Conservation (phyloP, 2,888 invertebrate species). For the Epirrhoe alternata region DNA sequence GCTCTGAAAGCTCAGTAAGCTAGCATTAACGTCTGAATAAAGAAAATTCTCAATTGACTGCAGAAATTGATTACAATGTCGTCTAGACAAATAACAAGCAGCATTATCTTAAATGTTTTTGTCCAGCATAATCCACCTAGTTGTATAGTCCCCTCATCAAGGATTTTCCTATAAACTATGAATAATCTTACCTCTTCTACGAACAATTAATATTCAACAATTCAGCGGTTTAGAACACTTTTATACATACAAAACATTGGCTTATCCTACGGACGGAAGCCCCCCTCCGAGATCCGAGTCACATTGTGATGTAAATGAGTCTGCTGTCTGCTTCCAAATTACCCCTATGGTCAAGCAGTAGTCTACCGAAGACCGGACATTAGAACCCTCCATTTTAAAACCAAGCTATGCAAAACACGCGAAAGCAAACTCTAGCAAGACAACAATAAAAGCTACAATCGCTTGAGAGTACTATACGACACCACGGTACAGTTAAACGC, state of each 20-base stretch:
- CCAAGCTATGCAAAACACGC: conserved; percentile 57
- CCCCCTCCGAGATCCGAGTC: conserved; percentile 72
- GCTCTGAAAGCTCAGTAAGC: conserved; percentile 25
- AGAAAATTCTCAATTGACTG: conserved; percentile 51
- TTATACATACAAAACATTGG: conserved; percentile 71
- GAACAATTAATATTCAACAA: conserved; percentile 72
- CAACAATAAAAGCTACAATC: conserved; percentile 53
- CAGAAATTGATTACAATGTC: conserved; percentile 55
- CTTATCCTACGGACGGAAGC: conserved; percentile 77
- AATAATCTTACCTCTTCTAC: conserved; percentile 45
- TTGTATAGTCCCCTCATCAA: conserved; percentile 29
- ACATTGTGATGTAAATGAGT: conserved; percentile 83
- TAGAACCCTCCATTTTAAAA: conserved; percentile 81
- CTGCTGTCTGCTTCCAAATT: conserved; percentile 84
- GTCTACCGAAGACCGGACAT: conserved; percentile 77
- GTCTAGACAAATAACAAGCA: conserved; percentile 54
- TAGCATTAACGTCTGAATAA: conserved; percentile 41
- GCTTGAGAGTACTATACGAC: conserved; percentile 47
- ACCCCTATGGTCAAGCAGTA: conserved; percentile 82
- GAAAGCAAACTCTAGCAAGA: conserved; percentile 59
- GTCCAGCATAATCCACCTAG: conserved; percentile 30
- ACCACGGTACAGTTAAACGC: conserved; percentile 57
- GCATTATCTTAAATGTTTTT: conserved; percentile 32
- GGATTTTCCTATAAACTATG: conserved; percentile 40
- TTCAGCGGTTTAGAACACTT: conserved; percentile 64